Conservation (phyloP, 1,140 invertebrate species). For the Aphis craccivora region DNA sequence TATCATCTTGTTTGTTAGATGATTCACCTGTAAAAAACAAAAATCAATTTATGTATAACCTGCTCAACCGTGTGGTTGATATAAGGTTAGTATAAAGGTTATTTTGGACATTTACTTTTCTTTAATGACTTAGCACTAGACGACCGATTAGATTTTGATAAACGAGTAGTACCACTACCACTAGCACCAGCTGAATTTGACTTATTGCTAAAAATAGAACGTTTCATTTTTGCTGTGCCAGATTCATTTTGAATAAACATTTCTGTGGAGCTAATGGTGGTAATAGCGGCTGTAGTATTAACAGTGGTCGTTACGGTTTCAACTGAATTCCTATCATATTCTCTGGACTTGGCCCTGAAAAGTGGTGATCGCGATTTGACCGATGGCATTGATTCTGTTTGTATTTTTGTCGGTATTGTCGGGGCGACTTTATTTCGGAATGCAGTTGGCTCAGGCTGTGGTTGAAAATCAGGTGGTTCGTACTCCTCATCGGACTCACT, state of each 20-base stretch:
- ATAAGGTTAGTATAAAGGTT: too few relatives aligned
- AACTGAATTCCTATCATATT: background rate
- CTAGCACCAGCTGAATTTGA: constrained; percentile 34
- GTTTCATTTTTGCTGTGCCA: constrained; percentile 16
- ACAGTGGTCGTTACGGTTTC: background rate
- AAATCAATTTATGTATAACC: background rate
- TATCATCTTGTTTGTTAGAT: background rate
- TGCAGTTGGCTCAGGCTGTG: background rate
- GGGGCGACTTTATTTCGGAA: constrained; percentile 44
- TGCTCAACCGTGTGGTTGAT: background rate
- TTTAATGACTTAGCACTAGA: background rate
- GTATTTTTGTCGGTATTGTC: background rate
- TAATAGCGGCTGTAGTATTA: background rate
- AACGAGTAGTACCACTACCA: background rate
- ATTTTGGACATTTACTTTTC: background rate
- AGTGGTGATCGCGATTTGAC: constrained; percentile 36
- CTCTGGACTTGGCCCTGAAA: constrained; percentile 38
- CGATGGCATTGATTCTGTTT: background rate
- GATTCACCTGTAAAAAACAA: background rate
- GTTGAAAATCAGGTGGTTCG: background rate
- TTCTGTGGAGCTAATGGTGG: background rate
- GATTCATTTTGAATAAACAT: constrained; percentile 23
- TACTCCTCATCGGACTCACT: constrained; percentile 18
- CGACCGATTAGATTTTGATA: background rate
- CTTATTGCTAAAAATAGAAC: constrained; percentile 43